These are phyloP conservation scores for Eumacrocentrus americanus DNA, from an alignment of 2,888 invertebrate species.

Conservation along the genomic window DNA sequence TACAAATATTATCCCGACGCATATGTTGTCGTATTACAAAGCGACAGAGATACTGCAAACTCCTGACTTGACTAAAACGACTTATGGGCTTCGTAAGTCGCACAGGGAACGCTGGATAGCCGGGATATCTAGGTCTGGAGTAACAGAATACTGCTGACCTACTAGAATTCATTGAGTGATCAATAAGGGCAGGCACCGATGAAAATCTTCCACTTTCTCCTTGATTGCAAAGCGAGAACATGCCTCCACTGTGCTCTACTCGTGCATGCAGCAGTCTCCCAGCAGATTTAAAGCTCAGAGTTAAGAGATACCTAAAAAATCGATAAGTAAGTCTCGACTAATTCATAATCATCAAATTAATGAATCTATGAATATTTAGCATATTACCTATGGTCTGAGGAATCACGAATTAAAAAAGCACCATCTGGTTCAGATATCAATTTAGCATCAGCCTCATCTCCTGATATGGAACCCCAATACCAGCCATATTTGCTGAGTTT, in stretches of 20 bases:
- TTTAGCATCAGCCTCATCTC: constrained; percentile 74
- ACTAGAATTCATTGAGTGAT: constrained; percentile 75
- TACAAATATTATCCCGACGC: constrained; percentile 72
- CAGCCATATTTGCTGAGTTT: constrained; percentile 65
- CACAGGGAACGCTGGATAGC: constrained; percentile 75
- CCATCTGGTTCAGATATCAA: constrained; percentile 75
- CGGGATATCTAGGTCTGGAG: constrained; percentile 70
- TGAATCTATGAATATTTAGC: too few relatives aligned
- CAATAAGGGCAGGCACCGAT: constrained; percentile 75
- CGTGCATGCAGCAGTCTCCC: constrained; percentile 76
- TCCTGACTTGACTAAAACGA: constrained; percentile 73
- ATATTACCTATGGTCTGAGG: constrained; percentile 65
- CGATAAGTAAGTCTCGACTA: background rate
- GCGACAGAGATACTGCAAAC: constrained; percentile 75
- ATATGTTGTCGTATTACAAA: constrained; percentile 75
- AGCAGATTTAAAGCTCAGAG: constrained; percentile 74
- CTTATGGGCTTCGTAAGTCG: constrained; percentile 77
- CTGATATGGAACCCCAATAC: constrained; percentile 83
- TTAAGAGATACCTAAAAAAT: constrained; percentile 68
- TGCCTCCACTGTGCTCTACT: constrained; percentile 74
- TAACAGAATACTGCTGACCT: constrained; percentile 76
- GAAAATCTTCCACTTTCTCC: constrained; percentile 64
- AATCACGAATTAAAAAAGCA: constrained; percentile 79
- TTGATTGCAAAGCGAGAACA: constrained; percentile 69
- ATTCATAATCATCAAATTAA: background rate